These are phyloP conservation scores for Elysia chlorotica DNA, from an alignment of 1,140 invertebrate species.

Conservation along the genomic window DNA sequence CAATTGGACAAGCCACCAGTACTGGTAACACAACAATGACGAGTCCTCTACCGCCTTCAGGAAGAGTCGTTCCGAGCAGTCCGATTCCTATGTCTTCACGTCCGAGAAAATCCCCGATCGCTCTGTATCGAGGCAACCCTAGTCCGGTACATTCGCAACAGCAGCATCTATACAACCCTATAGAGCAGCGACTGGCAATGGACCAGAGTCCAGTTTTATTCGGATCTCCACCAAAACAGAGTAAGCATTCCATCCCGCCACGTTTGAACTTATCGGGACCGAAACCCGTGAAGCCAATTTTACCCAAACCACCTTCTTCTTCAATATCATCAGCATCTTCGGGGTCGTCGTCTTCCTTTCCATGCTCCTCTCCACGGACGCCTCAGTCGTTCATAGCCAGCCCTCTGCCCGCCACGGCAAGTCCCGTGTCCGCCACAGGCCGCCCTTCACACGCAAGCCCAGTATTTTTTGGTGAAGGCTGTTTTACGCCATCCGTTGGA, in stretches of 20 bases:
- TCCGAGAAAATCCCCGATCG: constrained; percentile 15
- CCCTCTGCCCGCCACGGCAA: constrained; percentile 11
- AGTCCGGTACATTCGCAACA: not conserved
- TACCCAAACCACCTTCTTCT: constrained; percentile 5
- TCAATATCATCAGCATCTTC: not conserved
- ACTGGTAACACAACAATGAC: no score
- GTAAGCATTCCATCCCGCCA: constrained; percentile 10
- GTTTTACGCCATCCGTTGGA: not conserved
- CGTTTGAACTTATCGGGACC: constrained; percentile 10
- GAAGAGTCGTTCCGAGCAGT: not conserved
- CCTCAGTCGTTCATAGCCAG: constrained; percentile 1
- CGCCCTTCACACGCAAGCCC: constrained; percentile 12
- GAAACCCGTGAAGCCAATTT: constrained; percentile 12
- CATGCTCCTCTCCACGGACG: not conserved
- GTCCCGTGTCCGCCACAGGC: not conserved
- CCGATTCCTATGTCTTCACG: constrained; percentile 10
- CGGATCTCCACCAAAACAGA: constrained; percentile 17
- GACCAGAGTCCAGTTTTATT: constrained; percentile 8
- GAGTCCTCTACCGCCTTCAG: not conserved
- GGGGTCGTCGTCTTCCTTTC: not conserved
- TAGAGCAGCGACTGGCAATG: no score
- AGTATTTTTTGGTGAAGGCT: constrained; percentile 15
- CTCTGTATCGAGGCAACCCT: constrained; percentile 1
- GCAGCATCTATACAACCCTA: no score
- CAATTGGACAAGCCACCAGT: no score